Base-by-base conservation (phyloP, 2,797 vertebrate species). In the Selene dorsalis region DNA sequence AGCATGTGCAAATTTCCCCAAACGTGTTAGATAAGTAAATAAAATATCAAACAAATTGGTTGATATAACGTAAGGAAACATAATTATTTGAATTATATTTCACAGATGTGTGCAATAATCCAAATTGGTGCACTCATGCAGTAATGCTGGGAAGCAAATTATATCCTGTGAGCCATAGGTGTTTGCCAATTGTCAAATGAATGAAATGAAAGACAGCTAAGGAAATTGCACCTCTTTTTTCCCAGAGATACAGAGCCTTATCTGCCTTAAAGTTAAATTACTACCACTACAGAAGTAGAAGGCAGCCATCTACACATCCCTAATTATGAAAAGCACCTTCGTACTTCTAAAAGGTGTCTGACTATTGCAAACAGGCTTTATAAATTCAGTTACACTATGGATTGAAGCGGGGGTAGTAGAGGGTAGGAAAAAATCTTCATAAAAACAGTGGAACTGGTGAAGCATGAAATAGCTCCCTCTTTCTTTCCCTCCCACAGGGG, bases 391-490 rank as follows among this genome's bases (percentile, higher is more conserved):
- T 90, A 91, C 80, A 84, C 77, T 80, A 75, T 52, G 79, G 72
- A 87, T 71, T 84, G 87, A 84, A 85, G 84, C 71, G 75, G 64
- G 65, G 66, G 75, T 73, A 76, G 69, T 75, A 41, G 56, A 75
- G 76, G 73, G 67, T 57, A 69, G 57, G 69, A 60, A 70, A 88
- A 76, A 91, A 88, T 87, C 78, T 91, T 93, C 89, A 92, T 88
- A 92, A 94, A 94, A 93, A 94, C 90, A 92, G 91, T 93, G 85
- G 89, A 93, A 88, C 75, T 85, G 69, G 72, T 87, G 89, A 90
- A 86, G 91, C 92, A 86, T 95, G 94, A 95, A 95, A 95, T 95
- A 93, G 91, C 93, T 92, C 90, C 83, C 82, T 92, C 92, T 89
- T 91, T 86, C 88, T 89, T 88, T 88, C 87, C 83, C 86, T 90